These are phyloP conservation scores for Phyto melanocephala DNA, from an alignment of 2,888 invertebrate genomes.

Conservation along the genomic window DNA sequence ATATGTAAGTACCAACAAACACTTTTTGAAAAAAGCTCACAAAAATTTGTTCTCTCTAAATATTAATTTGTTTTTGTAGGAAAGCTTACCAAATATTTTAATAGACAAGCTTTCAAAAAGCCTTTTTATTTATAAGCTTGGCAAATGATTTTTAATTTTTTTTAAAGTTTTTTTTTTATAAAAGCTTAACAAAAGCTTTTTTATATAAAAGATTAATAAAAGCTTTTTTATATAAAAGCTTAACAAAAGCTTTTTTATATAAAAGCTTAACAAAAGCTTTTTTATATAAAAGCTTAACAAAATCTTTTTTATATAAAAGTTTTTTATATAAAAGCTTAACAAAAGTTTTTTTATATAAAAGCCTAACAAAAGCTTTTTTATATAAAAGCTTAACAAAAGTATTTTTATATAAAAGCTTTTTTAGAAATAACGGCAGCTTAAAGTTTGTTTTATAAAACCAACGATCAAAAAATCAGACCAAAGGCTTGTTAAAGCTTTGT, in stretches of 20 bases:
- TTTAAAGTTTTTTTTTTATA: too few species aligned
- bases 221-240: too few species aligned
- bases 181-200: neutral
- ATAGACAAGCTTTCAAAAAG: too few species aligned
- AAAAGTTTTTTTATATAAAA: neutral
- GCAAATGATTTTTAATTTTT: too few species aligned
- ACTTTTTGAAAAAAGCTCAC: neutral
- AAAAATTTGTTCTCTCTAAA: too few species aligned
- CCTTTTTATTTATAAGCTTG: too few species aligned
- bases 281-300: neutral
- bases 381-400: neutral
- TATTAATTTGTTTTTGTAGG: too few species aligned
- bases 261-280: too few species aligned
- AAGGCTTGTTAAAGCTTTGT: neutral
- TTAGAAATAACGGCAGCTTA: neutral
- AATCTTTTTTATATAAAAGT: neutral
- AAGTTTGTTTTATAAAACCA: neutral
- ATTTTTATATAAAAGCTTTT: neutral
- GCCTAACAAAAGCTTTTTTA: neutral
- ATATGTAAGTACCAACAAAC: too few species aligned
- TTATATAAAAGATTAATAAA: neutral
- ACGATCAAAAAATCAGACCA: too few species aligned
- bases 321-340: neutral
- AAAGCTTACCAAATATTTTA: neutral
- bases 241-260: too few species aligned